Base-by-base conservation (phyloP, 2,797 vertebrate genomes). In the Pelobates cultripes region DNA sequence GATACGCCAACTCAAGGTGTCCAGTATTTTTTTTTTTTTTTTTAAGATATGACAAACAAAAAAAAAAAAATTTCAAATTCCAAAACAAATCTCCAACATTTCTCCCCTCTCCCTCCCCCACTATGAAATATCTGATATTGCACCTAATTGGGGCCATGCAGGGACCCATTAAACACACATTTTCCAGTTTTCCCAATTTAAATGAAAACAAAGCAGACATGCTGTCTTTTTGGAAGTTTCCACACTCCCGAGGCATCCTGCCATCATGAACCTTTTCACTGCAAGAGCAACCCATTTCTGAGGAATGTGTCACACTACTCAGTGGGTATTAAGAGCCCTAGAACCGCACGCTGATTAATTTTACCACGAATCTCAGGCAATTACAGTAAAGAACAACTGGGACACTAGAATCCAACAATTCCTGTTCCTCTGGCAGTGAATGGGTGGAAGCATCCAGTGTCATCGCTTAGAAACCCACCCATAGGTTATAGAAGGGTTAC, bases 31-130 rank as follows among this genome's bases (percentile, higher is more conserved):
- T 2, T 47, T 47, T 47, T 47, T 9, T 43, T 73, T 67, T 75
- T 74, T 69, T 78, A 67, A 40, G 72, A 72, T 70, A 79, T 79
- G 64, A 79, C 81, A 79, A 79, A 83, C 70, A 74, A 69, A 73
- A 51, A 28, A 28, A 28, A 28, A 51, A 51, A 51, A 51, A 51
- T 51, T 47, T 6, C n/a, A 78, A 74, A 70, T 73, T 70, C 67
- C 55, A 66, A 63, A 70, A 79, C 82, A 70, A 28, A 70, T 70
- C 40, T 53, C 17, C 55, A 79, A 75, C 63, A 75, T 74, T 43
- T 70, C 43, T 47, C 61, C 12, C 67, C 14, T 9, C 42, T 60
- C 61, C 43, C 67, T 45, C 60, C 57, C 9, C 67, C 14, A 8
- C 42, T 61, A 51, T 76, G 15, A 43, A 7, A 82, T n/a, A 77